These are phyloP conservation scores for Myxocyprinus asiaticus DNA, from an alignment of 2,113 vertebrate genomes.

Conservation along the genomic window DNA sequence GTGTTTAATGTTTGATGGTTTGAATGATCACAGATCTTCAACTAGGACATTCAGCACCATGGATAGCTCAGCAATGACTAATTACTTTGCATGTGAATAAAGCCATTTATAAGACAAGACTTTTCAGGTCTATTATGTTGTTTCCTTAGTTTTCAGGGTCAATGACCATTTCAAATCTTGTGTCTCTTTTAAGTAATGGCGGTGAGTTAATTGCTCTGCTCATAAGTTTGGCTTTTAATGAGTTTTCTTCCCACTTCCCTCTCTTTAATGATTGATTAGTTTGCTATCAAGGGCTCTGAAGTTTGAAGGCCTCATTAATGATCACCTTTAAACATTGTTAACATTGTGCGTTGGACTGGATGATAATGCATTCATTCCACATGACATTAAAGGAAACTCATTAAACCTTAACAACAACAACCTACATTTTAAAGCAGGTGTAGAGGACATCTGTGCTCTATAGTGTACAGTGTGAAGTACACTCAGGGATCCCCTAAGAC, in stretches of 20 bases:
- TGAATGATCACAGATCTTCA: neutral
- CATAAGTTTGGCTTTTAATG: constrained; percentile 7
- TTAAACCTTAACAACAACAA: constrained; percentile 25
- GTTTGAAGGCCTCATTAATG: constrained; percentile 18
- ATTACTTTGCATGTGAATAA: neutral
- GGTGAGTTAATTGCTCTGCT: neutral
- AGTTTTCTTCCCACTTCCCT: neutral
- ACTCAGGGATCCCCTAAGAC: constrained; percentile 63
- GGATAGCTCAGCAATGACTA: constrained; percentile 30
- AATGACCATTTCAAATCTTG: neutral
- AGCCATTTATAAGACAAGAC: too few relatives aligned
- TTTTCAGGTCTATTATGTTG: too few relatives aligned
- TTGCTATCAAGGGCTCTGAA: neutral
- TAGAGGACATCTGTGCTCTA: neutral
- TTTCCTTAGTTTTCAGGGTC: neutral
- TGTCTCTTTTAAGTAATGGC: too few relatives aligned
- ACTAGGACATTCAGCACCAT: constrained; percentile 32
- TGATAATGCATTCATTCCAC: neutral
- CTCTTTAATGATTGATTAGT: neutral
- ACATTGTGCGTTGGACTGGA: constrained; percentile 13
- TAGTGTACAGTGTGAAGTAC: constrained; percentile 29
- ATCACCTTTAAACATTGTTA: neutral
- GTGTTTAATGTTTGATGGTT: neutral
- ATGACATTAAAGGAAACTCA: constrained; percentile 10
- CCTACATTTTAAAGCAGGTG: neutral